Conservation (phyloP, 2,888 invertebrate genomes). For the Sinodicranocentrus sp. region DNA sequence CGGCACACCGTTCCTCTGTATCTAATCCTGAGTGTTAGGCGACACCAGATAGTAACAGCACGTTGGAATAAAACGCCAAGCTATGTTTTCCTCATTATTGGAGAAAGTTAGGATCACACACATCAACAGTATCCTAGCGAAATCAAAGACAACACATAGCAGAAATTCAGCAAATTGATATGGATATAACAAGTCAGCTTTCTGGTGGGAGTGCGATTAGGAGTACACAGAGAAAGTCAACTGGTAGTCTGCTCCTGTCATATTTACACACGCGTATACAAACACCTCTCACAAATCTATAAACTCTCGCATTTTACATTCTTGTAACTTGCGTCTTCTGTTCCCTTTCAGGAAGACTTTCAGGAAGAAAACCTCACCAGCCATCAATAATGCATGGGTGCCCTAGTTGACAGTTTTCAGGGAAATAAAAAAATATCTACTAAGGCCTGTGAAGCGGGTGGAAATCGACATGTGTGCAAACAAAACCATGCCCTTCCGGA, state of each 20-base stretch:
- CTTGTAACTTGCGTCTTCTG: constrained; percentile 21
- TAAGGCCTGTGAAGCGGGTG: constrained; percentile 39
- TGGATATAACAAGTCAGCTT: constrained; percentile 8
- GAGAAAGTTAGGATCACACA: background rate
- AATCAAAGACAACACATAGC: constrained; percentile 27
- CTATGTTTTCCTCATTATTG: constrained; percentile 52
- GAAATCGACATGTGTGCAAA: constrained; percentile 57
- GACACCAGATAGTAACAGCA: constrained; percentile 11
- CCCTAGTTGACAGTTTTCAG: constrained; percentile 64
- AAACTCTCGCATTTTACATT: constrained; percentile 19
- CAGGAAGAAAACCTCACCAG: constrained; percentile 39
- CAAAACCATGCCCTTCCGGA: constrained; percentile 62
- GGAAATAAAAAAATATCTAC: constrained; percentile 47
- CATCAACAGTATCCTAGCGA: constrained; percentile 18
- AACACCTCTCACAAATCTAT: constrained; percentile 41
- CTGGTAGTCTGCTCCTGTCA: constrained; percentile 59
- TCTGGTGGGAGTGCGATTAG: background rate
- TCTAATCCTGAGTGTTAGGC: no score
- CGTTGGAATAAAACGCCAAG: constrained; percentile 1
- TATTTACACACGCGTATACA: constrained; percentile 39
- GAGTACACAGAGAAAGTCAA: constrained; percentile 41
- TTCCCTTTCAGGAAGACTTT: constrained; percentile 10
- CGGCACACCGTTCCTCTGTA: background rate
- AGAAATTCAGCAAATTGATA: constrained; percentile 56
- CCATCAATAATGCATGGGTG: constrained; percentile 68